Evolutionary conservation across 2,888 invertebrate species (phyloP), one percentile per base, ranked within the genome.

Genomic region (Ditylenchus weischeri): DNA sequence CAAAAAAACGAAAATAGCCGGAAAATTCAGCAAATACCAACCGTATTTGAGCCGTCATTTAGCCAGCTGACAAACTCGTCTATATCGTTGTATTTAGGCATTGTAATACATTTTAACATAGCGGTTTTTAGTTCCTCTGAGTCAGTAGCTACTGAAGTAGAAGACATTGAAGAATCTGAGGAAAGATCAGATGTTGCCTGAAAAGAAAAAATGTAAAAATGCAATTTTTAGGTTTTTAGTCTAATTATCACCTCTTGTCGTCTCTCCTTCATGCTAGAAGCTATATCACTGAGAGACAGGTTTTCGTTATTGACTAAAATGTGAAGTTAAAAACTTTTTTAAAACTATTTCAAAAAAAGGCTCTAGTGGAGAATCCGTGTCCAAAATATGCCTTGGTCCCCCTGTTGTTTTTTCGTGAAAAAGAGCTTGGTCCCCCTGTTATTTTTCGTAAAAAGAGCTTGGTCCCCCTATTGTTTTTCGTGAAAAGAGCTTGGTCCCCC

Each of bases 31-130:
- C 29, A 54, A 54, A 10, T 15, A 4, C 54, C 10, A 54, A 54
- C 54, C 29, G 29, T 54, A n/a, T 13, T 54, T 7, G 62, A 19
- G 47, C 43, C 48, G 47, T 48, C 68, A 50, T 73, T 72, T 8
- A 72, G 62, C 72, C 72, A 72, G 57, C 68, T 69, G 50, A 72
- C 72, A 57, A 71, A 72, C 15, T 72, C 72, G 57, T 72, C 72
- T n/a, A 72, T 60, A 61, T 72, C 72, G 57, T 69, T 64, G 43
- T 72, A 65, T 21, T 64, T 74, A 19, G 72, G 64, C 51, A 58
- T 68, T 18, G 72, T 73, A 13, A 72, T 70, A 48, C 72, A 72
- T 47, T 72, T 72, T n/a, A 72, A 43, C 72, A 72, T 71, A 38
- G 72, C 68, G 8, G 71, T 64, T 47, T 68, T 67, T 38, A 72